A percentile compares a stretch with the other conserved stretches of the same genome.
These are phyloP conservation scores for Corythoichthys intestinalis DNA, from an alignment of 2,113 vertebrate genomes.

Conservation along the genomic window DNA sequence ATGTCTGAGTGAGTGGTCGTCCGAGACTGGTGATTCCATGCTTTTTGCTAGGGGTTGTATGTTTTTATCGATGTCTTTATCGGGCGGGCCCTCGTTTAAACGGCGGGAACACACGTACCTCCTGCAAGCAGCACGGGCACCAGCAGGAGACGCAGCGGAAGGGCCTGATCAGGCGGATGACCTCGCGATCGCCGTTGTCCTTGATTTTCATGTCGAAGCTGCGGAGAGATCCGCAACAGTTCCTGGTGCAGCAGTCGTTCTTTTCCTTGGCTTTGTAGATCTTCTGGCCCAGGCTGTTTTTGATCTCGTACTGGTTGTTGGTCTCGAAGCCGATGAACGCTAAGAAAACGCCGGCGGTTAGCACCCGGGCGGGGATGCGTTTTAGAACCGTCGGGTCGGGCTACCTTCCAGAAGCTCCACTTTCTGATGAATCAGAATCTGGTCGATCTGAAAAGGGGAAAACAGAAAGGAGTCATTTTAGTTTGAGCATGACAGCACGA, in stretches of 20 bases:
- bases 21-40: too few relatives aligned
- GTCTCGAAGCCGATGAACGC: conserved; percentile 81
- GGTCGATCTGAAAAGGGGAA: conserved; percentile 75
- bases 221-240: conserved; percentile 83
- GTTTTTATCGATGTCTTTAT: too few relatives aligned
- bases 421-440: conserved; percentile 87
- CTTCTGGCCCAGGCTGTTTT: conserved; percentile 81
- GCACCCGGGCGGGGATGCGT: not conserved
- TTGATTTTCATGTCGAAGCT: conserved; percentile 84
- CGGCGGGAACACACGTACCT: conserved; percentile 40
- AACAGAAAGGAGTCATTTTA: not conserved
- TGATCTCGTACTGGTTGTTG: conserved; percentile 83
- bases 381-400: not conserved
- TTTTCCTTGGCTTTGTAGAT: conserved; percentile 84
- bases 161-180: conserved; percentile 82
- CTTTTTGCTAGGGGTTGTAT: too few relatives aligned
- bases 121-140: conserved; percentile 86
- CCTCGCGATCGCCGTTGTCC: conserved; percentile 77
- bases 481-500: not conserved
- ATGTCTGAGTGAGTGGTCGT: too few relatives aligned
- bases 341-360: conserved; percentile 30
- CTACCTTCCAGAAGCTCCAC: conserved; percentile 83
- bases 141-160: conserved; percentile 82
- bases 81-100: too few relatives aligned
- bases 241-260: conserved; percentile 83